Percentiles rank a stretch among this genome's conserved stretches.
These are phyloP conservation scores for Callocephalon fimbriatum DNA, from an alignment of 2,113 vertebrate genomes.

Conservation along the genomic window DNA sequence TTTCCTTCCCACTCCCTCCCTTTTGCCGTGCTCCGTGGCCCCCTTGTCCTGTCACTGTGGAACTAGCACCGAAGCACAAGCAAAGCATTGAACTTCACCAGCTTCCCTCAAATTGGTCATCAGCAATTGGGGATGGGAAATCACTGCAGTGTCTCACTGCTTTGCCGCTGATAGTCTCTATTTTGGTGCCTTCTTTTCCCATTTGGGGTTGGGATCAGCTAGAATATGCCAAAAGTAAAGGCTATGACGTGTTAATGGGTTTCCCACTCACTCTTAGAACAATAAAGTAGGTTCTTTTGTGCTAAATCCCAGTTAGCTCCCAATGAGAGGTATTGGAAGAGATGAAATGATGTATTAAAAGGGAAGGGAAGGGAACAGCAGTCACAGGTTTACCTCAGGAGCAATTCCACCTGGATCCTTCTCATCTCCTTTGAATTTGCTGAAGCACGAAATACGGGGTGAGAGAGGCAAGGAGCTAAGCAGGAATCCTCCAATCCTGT, in stretches of 20 bases:
- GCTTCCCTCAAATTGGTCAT: slow-evolving; percentile 43
- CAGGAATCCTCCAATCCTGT: neutral
- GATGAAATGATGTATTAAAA: rapidly evolving
- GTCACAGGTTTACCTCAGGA: neutral
- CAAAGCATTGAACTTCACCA: slow-evolving; percentile 62
- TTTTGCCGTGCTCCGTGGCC: slow-evolving; percentile 69
- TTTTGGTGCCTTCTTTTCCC: neutral
- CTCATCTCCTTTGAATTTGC: neutral
- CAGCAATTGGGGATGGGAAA: neutral
- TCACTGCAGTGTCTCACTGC: neutral
- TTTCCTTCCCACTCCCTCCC: slow-evolving; percentile 77
- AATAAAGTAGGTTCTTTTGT: neutral
- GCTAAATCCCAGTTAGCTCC: neutral
- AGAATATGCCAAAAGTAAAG: neutral
- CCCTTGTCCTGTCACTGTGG: slow-evolving; percentile 69
- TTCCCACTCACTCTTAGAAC: neutral
- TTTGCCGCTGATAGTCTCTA: neutral
- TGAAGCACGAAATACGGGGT: neutral
- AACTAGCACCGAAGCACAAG: slow-evolving; percentile 53
- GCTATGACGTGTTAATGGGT: neutral
- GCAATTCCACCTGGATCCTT: neutral
- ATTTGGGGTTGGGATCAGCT: neutral
- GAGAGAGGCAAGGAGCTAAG: neutral
- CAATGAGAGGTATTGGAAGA: rapidly evolving
- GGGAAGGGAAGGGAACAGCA: neutral